Base-by-base conservation (phyloP, 2,113 vertebrate genomes). In the Cichladusa arquata region DNA sequence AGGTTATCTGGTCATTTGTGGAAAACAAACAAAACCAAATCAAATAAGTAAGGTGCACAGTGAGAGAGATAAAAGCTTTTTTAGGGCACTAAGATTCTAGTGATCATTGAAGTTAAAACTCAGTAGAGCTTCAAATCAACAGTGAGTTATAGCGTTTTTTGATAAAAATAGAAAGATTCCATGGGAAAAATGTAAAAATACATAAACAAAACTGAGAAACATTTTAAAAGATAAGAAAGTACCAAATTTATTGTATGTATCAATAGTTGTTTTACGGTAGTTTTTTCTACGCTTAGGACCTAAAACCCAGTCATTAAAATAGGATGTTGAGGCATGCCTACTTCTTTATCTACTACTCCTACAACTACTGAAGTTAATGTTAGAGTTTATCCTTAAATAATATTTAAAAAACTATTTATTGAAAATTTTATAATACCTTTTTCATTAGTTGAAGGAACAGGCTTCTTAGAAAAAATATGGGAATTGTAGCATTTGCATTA, bases 321-420 rank as follows among this genome's bases (percentile, higher is more conserved):
- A 40, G 51, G 74, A 45, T 14, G 50, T 0, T 31, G 13, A 60
- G 6, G 3, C 2, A 36, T 31, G 3, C 1, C 28, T 48, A 38
- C 16, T 44, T 76, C 45, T 65, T 73, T 64, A 36, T 28, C 19
- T 57, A 45, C 22, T 40, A n/a, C 4, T 61, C 11, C 6, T 50
- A 25, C 13, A 51, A n/a, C 9, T 67, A 28, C 19, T 50, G 33
- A 19, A 34, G 18, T 56, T 47, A 47, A 56, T 38, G 7, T 3
- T 77, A 47, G 8, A 50, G 54, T 60, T 72, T 38, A 19, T 47
- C 4, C 26, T 69, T 54, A 74, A 62, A 66, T 66, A 74, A 48
- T 19, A 61, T 16, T 26, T 8, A 9, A 44, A 86, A 72, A 51
- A 2, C 2, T 7, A 4, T 48, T 69, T 47, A 13, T 76, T 79